Percentiles rank a stretch among this genome's conserved stretches.
Conservation (phyloP, 2,888 invertebrate genomes). For the Amphipoea oculea region DNA sequence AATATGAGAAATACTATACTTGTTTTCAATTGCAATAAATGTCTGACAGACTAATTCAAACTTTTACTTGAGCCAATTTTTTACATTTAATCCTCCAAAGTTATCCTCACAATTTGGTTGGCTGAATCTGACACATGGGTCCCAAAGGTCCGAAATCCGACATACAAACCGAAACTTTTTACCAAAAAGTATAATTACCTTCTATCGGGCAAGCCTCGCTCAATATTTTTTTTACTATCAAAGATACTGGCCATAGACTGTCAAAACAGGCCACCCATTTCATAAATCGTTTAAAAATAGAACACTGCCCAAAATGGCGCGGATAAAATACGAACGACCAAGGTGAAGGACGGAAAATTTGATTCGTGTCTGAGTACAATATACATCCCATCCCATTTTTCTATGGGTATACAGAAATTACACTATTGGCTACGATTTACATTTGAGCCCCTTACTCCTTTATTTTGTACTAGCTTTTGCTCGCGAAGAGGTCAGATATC, state of each 20-base stretch:
- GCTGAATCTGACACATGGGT: constrained; percentile 18
- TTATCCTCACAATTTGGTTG: constrained; percentile 10
- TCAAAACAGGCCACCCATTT: constrained; percentile 32
- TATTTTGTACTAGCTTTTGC: neutral
- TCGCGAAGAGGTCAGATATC: no score
- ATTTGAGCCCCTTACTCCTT: neutral
- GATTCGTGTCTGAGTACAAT: neutral
- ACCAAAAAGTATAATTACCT: constrained; percentile 15
- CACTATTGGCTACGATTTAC: neutral
- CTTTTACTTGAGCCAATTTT: neutral
- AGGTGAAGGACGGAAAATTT: neutral
- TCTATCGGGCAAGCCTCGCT: neutral
- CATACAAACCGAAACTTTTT: constrained; percentile 18
- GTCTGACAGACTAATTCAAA: neutral
- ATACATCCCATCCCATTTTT: neutral
- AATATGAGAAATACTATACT: neutral
- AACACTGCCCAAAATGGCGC: constrained; percentile 29
- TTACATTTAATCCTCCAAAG: constrained; percentile 7
- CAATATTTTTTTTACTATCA: constrained; percentile 21
- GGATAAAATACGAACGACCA: constrained; percentile 26
- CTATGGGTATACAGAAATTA: neutral
- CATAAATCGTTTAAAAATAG: constrained; percentile 32
- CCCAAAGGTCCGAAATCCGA: constrained; percentile 11
- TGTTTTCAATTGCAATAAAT: neutral
- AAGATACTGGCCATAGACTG: constrained; percentile 28